Base-by-base conservation (phyloP, 2,797 vertebrate species). In the Saxicola maurus region DNA sequence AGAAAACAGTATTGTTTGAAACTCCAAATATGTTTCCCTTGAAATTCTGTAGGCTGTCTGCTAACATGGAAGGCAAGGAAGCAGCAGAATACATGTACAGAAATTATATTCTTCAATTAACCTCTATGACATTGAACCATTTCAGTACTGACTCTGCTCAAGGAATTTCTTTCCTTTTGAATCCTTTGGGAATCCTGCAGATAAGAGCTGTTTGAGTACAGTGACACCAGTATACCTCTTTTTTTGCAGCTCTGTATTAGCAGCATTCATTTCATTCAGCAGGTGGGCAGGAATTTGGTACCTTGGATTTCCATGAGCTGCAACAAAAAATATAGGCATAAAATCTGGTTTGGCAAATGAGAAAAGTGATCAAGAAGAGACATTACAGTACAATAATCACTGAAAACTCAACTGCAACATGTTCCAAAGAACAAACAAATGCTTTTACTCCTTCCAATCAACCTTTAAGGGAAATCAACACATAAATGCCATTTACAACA, bases 281-380 rank as follows among this genome's bases (percentile, higher is more conserved):
- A 99, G 97, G 52, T 98, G 97, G 71, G 92, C 88, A 8, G 99
- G 98, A 90, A 99, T 98, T 96, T 96, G 97, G 88, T 98, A 99
- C 6, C 96, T 96, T 35, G 98, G 97, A 93, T 98, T 98, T 88
- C 97, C 98, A 89, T 89, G 96, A 10, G 98, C 99, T 99, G 97
- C 40, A 93, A 95, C 45, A 91, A 78, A 94, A 82, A 33, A 84
- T 5, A 82, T 1, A 75, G 56, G 46, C 52, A 87, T 74, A 52
- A 77, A 62, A 86, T 4, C 12, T 42, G 46, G 14, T 43, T 75
- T 61, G 57, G 59, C 64, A 72, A 77, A 31, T 49, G 64, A 61
- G 71, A 77, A 31, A 82, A 79, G 48, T 5, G 37, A 38, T 31
- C 33, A 55, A 77, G 28, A 65, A 11, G 40, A 65, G 28, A 46